Evolutionary conservation across 2,113 vertebrate species (phyloP).

Genomic region (Protobothrops flavoviridis): DNA sequence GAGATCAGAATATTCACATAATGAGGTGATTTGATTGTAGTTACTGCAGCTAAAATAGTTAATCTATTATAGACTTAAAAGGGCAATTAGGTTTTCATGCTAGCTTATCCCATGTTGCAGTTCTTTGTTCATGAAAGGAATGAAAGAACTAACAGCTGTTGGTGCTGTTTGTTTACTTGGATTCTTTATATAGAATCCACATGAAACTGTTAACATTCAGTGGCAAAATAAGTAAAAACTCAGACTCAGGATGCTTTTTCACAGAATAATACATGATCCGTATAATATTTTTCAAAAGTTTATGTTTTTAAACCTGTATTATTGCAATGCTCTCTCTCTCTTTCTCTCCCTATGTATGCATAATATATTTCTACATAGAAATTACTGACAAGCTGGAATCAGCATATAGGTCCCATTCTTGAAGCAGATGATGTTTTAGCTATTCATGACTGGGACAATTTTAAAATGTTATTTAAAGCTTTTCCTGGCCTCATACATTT

Average conservation of each 20-base stretch:
- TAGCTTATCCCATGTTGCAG: not conserved
- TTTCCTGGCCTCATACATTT: not conserved
- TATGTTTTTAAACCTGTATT: not conserved
- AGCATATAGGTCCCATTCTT: not conserved
- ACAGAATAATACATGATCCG: not conserved
- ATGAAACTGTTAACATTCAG: not conserved
- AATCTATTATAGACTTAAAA: not conserved
- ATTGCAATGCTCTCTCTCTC: not conserved
- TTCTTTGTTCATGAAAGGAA: not conserved
- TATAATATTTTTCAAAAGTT: not conserved
- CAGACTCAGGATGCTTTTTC: not conserved
- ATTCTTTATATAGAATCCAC: not conserved
- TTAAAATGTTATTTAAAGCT: not conserved
- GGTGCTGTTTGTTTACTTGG: not conserved
- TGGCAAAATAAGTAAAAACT: not conserved
- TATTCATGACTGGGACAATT: not conserved
- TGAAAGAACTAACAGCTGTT: not conserved
- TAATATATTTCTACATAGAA: not conserved
- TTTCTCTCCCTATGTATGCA: too few relatives aligned
- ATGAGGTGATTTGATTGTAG: not conserved
- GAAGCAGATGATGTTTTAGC: not conserved
- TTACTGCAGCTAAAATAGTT: not conserved
- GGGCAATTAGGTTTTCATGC: not conserved
- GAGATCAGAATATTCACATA: not conserved
- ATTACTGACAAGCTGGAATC: not conserved